Evolutionary conservation across 2,888 invertebrate species (phyloP), one percentile per base, ranked within the genome.

Genomic region (Erynnis tages): DNA sequence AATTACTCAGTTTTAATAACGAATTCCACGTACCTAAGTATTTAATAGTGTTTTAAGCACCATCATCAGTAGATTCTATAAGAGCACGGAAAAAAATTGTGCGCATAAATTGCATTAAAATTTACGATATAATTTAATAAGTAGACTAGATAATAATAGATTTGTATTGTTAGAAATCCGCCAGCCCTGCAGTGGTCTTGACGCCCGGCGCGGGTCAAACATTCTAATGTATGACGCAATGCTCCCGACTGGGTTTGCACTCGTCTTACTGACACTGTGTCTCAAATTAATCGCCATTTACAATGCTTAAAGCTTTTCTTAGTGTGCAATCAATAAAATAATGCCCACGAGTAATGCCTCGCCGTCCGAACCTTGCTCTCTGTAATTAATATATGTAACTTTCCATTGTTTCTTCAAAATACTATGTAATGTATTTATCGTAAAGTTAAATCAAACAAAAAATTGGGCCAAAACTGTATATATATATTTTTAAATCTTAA

Each of bases 201-300:
- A 66, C 58, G 61, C 61, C 58, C 71, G 72, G 68, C 77, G 68
- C 77, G 79, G 82, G 82, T 83, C 82, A 83, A 83, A 81, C 84
- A 83, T 84, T 84, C 83, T 84, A 84, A 83, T 78, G 79, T 76
- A 79, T 83, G 84, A 84, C 82, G 84, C 80, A 84, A 84, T 75
- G 69, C 72, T 65, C 69, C 76, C 65, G 73, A 82, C 80, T 82
- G 81, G 83, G 82, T 81, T 82, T 80, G 79, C 81, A 80, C 80
- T 82, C 82, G 80, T 82, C 82, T 77, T 67, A 72, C 72, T 69
- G 71, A 72, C 78, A 71, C 70, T 65, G 49, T 50, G 35, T 43
- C 43, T 63, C 63, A 63, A 71, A 72, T 73, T 66, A 62, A 60
- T 61, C 57, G 58, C 49, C 59, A 55, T 57, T 61, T 48, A 29